Base-by-base conservation (phyloP, 23 tunicate genomes). In the Ciona savignyi region DNA sequence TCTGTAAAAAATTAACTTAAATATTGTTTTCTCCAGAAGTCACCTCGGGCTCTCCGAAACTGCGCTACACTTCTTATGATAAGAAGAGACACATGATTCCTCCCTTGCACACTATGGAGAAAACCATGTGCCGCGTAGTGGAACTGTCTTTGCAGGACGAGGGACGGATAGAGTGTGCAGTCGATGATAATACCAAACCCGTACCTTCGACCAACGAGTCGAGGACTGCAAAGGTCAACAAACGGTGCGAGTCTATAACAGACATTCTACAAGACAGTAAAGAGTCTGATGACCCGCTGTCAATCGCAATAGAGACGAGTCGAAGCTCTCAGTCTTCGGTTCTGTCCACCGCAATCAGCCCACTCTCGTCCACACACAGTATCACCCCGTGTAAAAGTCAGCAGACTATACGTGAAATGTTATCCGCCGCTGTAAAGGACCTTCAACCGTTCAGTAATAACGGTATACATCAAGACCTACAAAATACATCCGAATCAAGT, bases 381-480 rank as follows among this genome's bases (percentile, higher is more conserved):
- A 27, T 28, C 0, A 24, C 70, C 27, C 33, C 78, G 23, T 61
- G 51, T 1, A 48, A 24, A 63, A 22, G 66, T 27, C 67, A 35
- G 22, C n/a, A n/a, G n/a, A 76, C 84, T 24, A 80, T 77, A 1
- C 75, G 72, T 21, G 77, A 73, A 51, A 77, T 76, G 60, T 71
- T 82, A 32, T 70, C 88, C 11, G 80, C 96, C 3, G 56, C 78
- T 1, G 87, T 88, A 28, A 71, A 77, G 30, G 84, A 88, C 30
- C 51, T 82, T 0, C 77, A 75, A 0, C 84, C 87, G 20, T 81
- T 87, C 35, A 63, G 78, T 25, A 35, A 60, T 26, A 85, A 73
- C 35, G 80, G 74, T 2, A n/a, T n/a, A n/a, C n/a, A n/a, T n/a
- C n/a, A n/a, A n/a, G n/a, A n/a, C n/a, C n/a, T 33, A 27, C 27